A percentile compares a stretch with the other conserved stretches of the same genome.
Conservation (phyloP, 2,113 vertebrate genomes). For the Leiothrix lutea region DNA sequence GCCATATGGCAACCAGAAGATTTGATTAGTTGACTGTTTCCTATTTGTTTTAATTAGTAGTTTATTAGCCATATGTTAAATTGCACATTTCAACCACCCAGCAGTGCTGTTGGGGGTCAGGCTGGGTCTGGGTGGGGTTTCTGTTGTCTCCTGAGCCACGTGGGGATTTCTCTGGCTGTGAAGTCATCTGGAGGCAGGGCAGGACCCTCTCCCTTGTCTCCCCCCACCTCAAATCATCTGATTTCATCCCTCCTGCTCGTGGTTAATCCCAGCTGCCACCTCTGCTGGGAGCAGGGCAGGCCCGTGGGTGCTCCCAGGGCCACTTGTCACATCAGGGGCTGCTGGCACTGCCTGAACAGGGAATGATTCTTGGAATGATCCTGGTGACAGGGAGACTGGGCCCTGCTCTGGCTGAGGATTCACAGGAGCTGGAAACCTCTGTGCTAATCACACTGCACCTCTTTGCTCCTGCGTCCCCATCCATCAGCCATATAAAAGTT, state of each 20-base stretch:
- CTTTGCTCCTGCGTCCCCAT: not conserved
- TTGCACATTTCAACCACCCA: slow-evolving; percentile 20
- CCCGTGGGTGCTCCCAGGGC: not conserved
- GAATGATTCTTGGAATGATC: not conserved
- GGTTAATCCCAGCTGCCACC: not conserved
- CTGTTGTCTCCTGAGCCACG: not conserved
- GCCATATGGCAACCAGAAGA: slow-evolving; percentile 48
- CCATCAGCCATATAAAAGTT: not conserved
- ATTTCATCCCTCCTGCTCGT: not conserved
- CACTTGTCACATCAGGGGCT: not conserved
- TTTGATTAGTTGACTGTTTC: slow-evolving; percentile 58
- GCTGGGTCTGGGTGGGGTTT: not conserved
- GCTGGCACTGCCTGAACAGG: not conserved
- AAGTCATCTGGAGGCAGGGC: not conserved
- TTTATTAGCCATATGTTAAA: slow-evolving; percentile 63
- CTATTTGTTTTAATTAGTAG: slow-evolving; percentile 61
- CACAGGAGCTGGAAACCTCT: not conserved
- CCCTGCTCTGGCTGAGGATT: not conserved
- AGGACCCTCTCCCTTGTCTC: not conserved
- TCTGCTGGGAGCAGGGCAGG: not conserved
- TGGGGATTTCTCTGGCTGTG: not conserved
- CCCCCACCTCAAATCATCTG: not conserved
- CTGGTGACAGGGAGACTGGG: not conserved
- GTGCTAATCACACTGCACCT: not conserved
- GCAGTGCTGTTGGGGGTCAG: not conserved